A percentile compares a stretch with the other conserved stretches of the same genome.
Conservation (phyloP, 2,113 vertebrate genomes). For the Oplegnathus fasciatus region DNA sequence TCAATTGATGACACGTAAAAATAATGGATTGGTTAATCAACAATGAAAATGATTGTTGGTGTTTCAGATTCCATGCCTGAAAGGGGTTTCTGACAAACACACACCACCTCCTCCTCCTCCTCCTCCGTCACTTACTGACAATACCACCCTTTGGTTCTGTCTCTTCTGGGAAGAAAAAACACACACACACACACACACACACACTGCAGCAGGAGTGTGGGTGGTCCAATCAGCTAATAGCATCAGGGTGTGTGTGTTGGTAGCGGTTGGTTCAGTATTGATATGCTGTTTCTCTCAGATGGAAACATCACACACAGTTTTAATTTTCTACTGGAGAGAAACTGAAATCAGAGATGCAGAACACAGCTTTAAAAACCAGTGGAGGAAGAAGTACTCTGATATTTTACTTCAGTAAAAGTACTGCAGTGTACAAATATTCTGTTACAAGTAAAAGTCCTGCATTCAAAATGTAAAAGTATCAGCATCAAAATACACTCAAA, state of each 20-base stretch:
- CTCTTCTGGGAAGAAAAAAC: slow-evolving; percentile 38
- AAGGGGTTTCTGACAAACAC: background rate
- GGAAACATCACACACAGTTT: background rate
- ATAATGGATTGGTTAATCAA: background rate
- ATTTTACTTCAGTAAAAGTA: too few relatives aligned
- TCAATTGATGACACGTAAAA: background rate
- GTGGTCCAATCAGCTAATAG: slow-evolving; percentile 62
- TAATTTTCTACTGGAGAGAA: background rate
- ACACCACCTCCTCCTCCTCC: background rate
- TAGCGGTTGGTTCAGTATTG: slow-evolving; percentile 15
- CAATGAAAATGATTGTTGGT: background rate
- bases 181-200: slow-evolving; percentile 34
- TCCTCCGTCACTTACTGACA: background rate
- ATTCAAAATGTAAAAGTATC: too few relatives aligned
- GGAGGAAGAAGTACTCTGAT: background rate
- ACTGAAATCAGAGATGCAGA: background rate
- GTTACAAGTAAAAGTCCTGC: too few relatives aligned
- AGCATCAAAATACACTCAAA: too few relatives aligned
- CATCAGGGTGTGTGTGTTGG: slow-evolving; percentile 42
- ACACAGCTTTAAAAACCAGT: background rate
- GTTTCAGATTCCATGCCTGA: background rate
- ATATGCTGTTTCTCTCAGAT: background rate
- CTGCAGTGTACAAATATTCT: too few relatives aligned
- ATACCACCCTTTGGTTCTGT: background rate
- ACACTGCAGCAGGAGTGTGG: slow-evolving; percentile 23